Percentiles rank a stretch among this genome's conserved stretches.
Conservation (phyloP, 2,888 invertebrate genomes). For the Tetranychus piercei region DNA sequence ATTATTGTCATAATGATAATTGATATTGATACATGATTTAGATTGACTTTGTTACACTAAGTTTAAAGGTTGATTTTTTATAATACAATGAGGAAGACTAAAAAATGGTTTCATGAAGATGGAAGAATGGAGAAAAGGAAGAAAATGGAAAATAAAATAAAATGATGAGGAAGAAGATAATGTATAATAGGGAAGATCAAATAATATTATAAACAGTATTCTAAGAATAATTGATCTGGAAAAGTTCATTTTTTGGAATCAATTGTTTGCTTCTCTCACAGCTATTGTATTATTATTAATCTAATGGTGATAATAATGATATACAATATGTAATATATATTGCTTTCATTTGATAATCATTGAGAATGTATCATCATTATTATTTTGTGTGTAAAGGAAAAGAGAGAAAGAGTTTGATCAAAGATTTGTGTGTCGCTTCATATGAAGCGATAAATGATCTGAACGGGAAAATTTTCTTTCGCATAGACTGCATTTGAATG, state of each 20-base stretch:
- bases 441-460: slow-evolving; percentile 47
- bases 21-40: not conserved
- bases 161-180: no score
- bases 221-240: no score
- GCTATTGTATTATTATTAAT: no score
- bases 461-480: slow-evolving; percentile 46
- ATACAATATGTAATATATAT: no score
- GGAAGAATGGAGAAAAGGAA: not conserved
- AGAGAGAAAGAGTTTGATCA: not conserved
- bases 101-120: not conserved
- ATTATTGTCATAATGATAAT: not conserved
- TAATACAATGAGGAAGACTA: not conserved
- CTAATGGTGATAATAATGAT: no score
- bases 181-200: no score
- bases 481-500: slow-evolving; percentile 46
- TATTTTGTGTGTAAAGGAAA: no score
- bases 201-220: no score
- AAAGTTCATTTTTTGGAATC: no score
- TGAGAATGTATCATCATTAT: no score
- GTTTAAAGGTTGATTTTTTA: not conserved
- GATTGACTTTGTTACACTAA: not conserved
- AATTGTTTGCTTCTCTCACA: no score
- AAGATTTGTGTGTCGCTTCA: slow-evolving; percentile 40
- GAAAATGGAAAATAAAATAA: not conserved
- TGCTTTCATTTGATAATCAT: no score